These are phyloP conservation scores for Caretta caretta DNA, from an alignment of 2,113 vertebrate species.

Conservation along the genomic window DNA sequence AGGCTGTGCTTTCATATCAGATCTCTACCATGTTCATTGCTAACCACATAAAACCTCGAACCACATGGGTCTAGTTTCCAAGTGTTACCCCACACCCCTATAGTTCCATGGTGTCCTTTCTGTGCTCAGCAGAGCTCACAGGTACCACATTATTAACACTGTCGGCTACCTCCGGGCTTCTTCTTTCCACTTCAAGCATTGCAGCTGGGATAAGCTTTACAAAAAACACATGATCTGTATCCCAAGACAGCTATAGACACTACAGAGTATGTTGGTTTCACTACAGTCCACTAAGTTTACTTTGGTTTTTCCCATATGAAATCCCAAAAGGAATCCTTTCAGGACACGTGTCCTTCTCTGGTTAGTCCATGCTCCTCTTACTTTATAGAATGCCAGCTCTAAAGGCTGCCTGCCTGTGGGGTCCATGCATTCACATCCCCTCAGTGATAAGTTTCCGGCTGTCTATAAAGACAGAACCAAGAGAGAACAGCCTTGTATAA, in stretches of 20 bases:
- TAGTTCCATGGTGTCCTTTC: background rate
- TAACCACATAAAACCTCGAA: background rate
- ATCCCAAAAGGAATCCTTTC: conserved; percentile 30
- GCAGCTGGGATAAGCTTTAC: conserved; percentile 33
- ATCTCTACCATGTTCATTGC: background rate
- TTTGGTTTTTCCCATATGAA: conserved; percentile 70
- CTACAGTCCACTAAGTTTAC: conserved; percentile 46
- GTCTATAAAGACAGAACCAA: conserved; percentile 56
- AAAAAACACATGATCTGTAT: conserved; percentile 28
- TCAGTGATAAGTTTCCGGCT: background rate
- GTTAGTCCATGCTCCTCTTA: background rate
- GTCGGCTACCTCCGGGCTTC: background rate
- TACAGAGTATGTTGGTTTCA: conserved; percentile 32
- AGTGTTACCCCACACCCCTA: background rate
- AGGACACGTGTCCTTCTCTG: conserved; percentile 11
- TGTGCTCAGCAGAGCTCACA: background rate
- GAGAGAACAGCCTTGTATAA: conserved; percentile 1
- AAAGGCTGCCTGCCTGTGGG: conserved; percentile 63
- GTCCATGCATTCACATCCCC: conserved; percentile 43
- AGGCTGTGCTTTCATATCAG: background rate
- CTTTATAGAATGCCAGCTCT: conserved; percentile 54
- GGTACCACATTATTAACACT: rapidly evolving
- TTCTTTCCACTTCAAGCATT: background rate
- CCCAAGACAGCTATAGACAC: conserved; percentile 34
- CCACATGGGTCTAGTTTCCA: background rate